phyloP scores from a whole-genome alignment of 2,888 invertebrate species.

The Ditylenchus weischeri region DNA sequence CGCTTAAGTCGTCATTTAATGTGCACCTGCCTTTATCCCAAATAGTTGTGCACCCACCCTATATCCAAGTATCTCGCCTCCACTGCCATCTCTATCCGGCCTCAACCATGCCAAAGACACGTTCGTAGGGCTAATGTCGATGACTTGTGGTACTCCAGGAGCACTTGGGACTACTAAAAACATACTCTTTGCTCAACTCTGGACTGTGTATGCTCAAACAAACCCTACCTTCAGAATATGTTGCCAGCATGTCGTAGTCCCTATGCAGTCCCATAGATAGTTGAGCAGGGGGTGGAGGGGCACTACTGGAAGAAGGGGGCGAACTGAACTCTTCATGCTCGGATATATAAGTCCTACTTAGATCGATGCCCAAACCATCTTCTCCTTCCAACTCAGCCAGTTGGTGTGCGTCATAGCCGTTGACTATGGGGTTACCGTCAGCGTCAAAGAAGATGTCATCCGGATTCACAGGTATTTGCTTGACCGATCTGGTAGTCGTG shows the following conservation, averaged over 20 bases:
- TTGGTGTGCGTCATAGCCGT: constrained; percentile 31
- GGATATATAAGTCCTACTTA: constrained; percentile 35
- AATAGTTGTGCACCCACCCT: constrained; percentile 31
- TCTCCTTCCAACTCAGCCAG: constrained; percentile 2
- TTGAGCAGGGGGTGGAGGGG: constrained; percentile 6
- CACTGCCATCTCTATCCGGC: constrained; percentile 43
- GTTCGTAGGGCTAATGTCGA: constrained; percentile 38
- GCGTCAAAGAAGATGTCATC: constrained; percentile 56
- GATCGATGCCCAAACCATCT: constrained; percentile 32
- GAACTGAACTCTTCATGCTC: constrained; percentile 36
- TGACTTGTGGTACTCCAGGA: constrained; percentile 53
- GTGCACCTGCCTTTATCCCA: too few relatives aligned
- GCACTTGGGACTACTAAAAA: constrained; percentile 38
- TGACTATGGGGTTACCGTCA: constrained; percentile 41
- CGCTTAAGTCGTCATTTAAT: too few relatives aligned
- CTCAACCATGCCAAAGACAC: constrained; percentile 54
- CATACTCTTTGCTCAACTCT: too few relatives aligned
- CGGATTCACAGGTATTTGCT: constrained; percentile 53
- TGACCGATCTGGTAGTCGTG: constrained; percentile 56
- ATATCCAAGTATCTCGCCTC: constrained; percentile 52
- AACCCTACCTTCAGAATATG: too few relatives aligned
- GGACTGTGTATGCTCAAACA: too few relatives aligned
- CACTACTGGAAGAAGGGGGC: constrained; percentile 26
- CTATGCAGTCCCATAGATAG: too few relatives aligned
- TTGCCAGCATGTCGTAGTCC: too few relatives aligned